Base-by-base conservation (phyloP, 2,888 invertebrate genomes). In the Lycia hirtaria region DNA sequence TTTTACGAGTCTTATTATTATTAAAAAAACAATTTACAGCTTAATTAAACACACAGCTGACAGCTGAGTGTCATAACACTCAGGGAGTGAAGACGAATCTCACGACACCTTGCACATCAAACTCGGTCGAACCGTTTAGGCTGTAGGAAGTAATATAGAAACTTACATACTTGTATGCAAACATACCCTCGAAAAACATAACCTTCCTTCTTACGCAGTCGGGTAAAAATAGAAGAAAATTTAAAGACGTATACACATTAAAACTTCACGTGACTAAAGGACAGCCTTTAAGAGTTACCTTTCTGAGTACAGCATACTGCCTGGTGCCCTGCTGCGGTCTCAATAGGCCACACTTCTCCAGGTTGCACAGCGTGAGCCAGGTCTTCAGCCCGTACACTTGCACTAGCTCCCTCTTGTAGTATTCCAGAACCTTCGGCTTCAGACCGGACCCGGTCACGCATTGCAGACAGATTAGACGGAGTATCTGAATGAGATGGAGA, bases 381-480 rank as follows among this genome's bases (percentile, higher is more conserved):
- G 96, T 95, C 72, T 96, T 94, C 67, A 97, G 94, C 0, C 99
- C 98, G 79, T 98, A 99, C 0, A 97, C 97, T 85, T 94, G 94
- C 0, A 93, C 93, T 6, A 94, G 71, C 65, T 94, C 94, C 0
- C 93, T 81, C 68, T 94, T 94, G 80, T 94, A 94, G 73, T 93
- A 91, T 65, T 95, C 95, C 50, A 97, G 79, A 0, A 98, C 93
- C 82, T 98, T 98, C 2, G 95, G 96, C 81, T 98, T 98, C 3
- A 99, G 93, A 0, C 99, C 99, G 14, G 98, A 98, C 53, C 96
- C 97, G 2, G 98, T 97, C 14, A 96, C 93, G 61, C 98, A 98
- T 85, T 99, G 99, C 50, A 99, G 94, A 81, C 98, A 98, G 60
- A 99, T 95, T 4, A 99, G 92, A 7, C 99, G 93, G 32, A 99